Evolutionary conservation across 2,797 vertebrate species (phyloP).

Genomic region (Borostomias antarcticus): DNA sequence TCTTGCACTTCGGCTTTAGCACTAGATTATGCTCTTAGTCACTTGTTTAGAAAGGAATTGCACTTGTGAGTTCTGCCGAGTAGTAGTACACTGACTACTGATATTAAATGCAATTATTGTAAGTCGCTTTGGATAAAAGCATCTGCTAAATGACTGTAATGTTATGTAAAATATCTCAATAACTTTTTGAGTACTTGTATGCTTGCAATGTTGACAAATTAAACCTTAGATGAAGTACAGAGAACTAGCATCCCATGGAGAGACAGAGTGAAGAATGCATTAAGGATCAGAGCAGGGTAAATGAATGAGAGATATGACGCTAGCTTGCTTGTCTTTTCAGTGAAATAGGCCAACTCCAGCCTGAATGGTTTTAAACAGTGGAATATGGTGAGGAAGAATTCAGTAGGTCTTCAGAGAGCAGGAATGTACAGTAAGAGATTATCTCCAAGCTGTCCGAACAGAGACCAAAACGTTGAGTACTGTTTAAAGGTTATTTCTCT

Average conservation of each 20-base stretch:
- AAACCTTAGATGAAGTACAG: conserved; percentile 29
- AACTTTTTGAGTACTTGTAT: conserved; percentile 33
- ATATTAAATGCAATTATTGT: too few relatives aligned
- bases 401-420: conserved; percentile 68
- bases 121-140: too few relatives aligned
- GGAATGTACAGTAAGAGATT: conserved; percentile 56
- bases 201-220: conserved; percentile 34
- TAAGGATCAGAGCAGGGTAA: conserved; percentile 31
- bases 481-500: conserved; percentile 60
- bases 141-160: too few relatives aligned
- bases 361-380: conserved; percentile 70
- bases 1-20: too few relatives aligned
- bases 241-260: conserved; percentile 19
- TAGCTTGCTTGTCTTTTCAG: conserved; percentile 64
- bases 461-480: conserved; percentile 55
- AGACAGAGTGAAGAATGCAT: conserved; percentile 42
- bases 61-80: too few relatives aligned
- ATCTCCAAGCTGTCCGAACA: conserved; percentile 71
- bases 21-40: too few relatives aligned
- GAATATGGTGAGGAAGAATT: conserved; percentile 70
- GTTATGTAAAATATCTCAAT: neutral
- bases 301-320: too few relatives aligned
- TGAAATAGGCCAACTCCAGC: conserved; percentile 70
- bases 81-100: too few relatives aligned
- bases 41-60: too few relatives aligned